Evolutionary conservation across 2,888 invertebrate species (phyloP), one percentile per base, ranked within the genome.

Genomic region (Folsomia candida): DNA sequence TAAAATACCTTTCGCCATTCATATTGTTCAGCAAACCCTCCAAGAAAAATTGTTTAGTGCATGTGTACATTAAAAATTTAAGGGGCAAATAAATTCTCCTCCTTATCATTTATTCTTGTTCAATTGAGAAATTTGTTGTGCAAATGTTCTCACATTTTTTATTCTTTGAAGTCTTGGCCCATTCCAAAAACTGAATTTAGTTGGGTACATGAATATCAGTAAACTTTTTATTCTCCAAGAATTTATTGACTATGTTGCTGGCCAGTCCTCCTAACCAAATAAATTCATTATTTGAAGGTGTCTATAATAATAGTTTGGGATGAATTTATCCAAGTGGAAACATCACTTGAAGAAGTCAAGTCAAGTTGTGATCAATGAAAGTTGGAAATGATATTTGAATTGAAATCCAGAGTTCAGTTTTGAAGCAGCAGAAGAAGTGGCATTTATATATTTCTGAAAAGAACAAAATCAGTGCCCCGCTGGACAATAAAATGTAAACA

Each of bases 401-500:
- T 47, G 28, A 51, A 64, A 47, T 54, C 2, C 51, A 54, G 20
- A 24, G 27, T 27, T 4, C 20, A 54, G 26, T 25, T 25, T 37
- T 37, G 4, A 62, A 62, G 62, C 22, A 62, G 62, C 24, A 11
- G 57, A 20, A 57, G 57, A 22, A 57, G 57, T 57, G 57, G n/a
- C 57, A 26, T 18, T 25, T 26, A 26, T n/a, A 20, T 25, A 3
- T 37, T 47, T 64, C 25, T 64, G 22, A 47, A 51, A 51, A 22
- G 47, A 64, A n/a, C 11, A 9, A 20, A 64, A 64, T 64, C 27
- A 51, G 28, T 22, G 65, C 65, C 65, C 65, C 51, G 63, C 69
- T 60, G 68, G 68, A 69, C 69, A 75, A 75, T 75, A 72, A 72
- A 72, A 73, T 65, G 75, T 73, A 75, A 75, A 75, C 71, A 75